Conservation (phyloP, 2,888 invertebrate species). For the Incurvaria masculella region DNA sequence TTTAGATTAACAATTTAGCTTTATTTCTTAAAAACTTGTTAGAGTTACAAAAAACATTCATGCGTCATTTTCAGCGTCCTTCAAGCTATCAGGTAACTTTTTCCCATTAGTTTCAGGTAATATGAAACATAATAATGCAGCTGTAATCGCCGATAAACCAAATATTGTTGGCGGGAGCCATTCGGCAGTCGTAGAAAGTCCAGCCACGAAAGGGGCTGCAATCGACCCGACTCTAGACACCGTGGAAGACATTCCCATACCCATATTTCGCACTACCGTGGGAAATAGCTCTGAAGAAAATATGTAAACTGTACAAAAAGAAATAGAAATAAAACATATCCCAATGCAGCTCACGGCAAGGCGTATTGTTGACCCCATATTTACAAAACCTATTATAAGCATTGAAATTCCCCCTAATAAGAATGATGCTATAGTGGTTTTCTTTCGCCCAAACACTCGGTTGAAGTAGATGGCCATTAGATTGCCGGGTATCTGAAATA, state of each 20-base stretch:
- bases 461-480: slow-evolving; percentile 51
- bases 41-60: no score
- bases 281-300: slow-evolving; percentile 86
- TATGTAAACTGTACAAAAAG: slow-evolving; percentile 79
- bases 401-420: slow-evolving; percentile 59
- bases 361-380: slow-evolving; percentile 49
- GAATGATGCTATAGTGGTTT: slow-evolving; percentile 59
- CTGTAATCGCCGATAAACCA: slow-evolving; percentile 63
- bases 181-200: slow-evolving; percentile 43
- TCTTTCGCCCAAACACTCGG: slow-evolving; percentile 63
- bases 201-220: slow-evolving; percentile 75
- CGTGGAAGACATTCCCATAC: slow-evolving; percentile 80
- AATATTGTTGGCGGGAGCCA: slow-evolving; percentile 73
- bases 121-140: slow-evolving; percentile 60
- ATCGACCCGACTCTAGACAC: slow-evolving; percentile 83
- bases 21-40: no score
- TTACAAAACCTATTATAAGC: slow-evolving; percentile 56
- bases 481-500: slow-evolving; percentile 61
- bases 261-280: slow-evolving; percentile 82
- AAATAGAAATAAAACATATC: slow-evolving; percentile 73
- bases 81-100: slow-evolving; percentile 71
- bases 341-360: slow-evolving; percentile 67
- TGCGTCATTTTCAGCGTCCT: no score
- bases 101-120: slow-evolving; percentile 77
- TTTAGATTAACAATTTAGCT: no score